Evolutionary conservation across 1,140 invertebrate genomes (phyloP), one percentile per base, ranked within the genome.

Genomic region (Tyrophagus putrescentiae): DNA sequence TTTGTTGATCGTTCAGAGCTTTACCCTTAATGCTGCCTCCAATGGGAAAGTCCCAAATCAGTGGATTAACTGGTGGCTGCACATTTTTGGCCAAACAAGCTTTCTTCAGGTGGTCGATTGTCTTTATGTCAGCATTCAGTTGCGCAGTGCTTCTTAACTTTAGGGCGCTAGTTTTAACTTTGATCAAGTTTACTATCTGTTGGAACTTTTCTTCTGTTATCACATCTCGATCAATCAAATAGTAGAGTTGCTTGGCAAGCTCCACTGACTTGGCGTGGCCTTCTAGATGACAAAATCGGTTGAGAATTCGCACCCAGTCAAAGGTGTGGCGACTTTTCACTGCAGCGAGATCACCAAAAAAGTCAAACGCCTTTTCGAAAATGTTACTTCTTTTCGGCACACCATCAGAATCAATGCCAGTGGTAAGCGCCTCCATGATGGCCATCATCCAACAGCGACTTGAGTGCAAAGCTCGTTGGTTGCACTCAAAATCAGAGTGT

Each of bases 151-250:
- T n/a, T n/a, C n/a, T n/a, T n/a, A n/a, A n/a, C n/a, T n/a, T n/a
- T n/a, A n/a, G n/a, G n/a, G n/a, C n/a, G n/a, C n/a, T n/a, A n/a
- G n/a, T n/a, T n/a, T n/a, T n/a, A n/a, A n/a, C n/a, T n/a, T n/a
- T n/a, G n/a, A 7, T 6, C 45, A 48, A 25, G 18, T 6, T 7
- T 7, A 48, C 18, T 25, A 48, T 48, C 45, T 25, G 31, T 7
- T 48, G 7, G 31, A 48, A 7, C 21, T 48, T 48, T 21, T 48
- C 18, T 7, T 25, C 23, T 29, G 45, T 21, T 7, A 48, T 48
- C 7, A 48, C 45, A 48, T 48, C 18, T 48, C 18, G 45, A 21
- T 48, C 45, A 48, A 48, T 48, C 45, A 48, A 21, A 18, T 48
- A 48, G 18, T 18, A 7, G 18, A 48, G 31, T 9, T 7, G 45